Base-by-base conservation (phyloP, 2,888 invertebrate species). In the Formica aserva region DNA sequence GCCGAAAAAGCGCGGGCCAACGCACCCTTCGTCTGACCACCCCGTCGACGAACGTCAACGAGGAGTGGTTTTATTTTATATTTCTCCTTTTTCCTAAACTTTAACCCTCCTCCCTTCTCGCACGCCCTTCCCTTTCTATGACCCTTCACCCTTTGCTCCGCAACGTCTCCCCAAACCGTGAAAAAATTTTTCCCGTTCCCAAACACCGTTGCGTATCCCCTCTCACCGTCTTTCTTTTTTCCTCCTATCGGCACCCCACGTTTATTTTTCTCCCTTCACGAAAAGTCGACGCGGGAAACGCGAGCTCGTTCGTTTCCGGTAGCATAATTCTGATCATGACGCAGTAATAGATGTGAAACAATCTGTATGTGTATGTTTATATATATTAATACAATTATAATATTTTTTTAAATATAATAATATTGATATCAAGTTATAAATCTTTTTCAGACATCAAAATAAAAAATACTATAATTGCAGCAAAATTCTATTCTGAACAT, bases 1-100 rank as follows among this genome's bases (percentile, higher is more conserved):
- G 90, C 85, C 88, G 89, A 92, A 89, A 93, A 93, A 93, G 92
- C 93, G 92, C 93, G 93, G 78, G 88, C 88, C 88, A 91, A 89
- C 69, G 85, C 67, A 78, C 87, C 85, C 84, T 84, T 82, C 69
- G 38, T 67, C 66, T 71, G 85, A 71, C 77, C 82, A 80, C 86
- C 86, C 83, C 86, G 45, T n/a, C 83, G 69, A 77, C 72, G 32
- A 67, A 67, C 76, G 74, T 83, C 71, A 75, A 76, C 82, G 74
- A 85, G 86, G 85, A 87, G 87, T 86, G 87, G 86, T 84, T 90
- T 90, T 92, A 88, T 91, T 89, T 52, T 89, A 86, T 89, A 86
- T 89, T 86, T 88, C 87, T 85, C 84, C 86, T 89, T 72, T 87
- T 82, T 85, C 81, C 60, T 48, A 71, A 80, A 80, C 60, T 48